Evolutionary conservation across 2,888 invertebrate genomes (phyloP).

Genomic region (Odontomyia ornata): DNA sequence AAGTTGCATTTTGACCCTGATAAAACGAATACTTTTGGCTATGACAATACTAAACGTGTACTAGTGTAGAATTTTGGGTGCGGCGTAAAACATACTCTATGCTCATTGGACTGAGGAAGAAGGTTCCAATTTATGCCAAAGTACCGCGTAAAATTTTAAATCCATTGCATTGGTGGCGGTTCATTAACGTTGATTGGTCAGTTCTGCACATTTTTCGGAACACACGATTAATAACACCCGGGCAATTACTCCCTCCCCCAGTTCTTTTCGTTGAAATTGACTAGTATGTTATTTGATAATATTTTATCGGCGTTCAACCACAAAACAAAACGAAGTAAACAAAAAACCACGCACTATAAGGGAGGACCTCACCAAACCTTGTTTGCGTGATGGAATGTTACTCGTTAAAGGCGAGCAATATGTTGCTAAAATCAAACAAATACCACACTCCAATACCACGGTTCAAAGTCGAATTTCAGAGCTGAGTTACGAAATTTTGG

Average conservation of each 20-base stretch:
- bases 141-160: slow-evolving; percentile 77
- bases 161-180: slow-evolving; percentile 67
- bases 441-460: no score
- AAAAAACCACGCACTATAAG: no score
- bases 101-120: slow-evolving; percentile 67
- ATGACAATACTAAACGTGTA: slow-evolving; percentile 61
- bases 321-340: no score
- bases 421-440: no score
- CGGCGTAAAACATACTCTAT: slow-evolving; percentile 55
- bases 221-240: slow-evolving; percentile 72
- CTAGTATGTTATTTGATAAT: slow-evolving; percentile 67
- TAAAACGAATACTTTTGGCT: slow-evolving; percentile 50
- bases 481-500: no score
- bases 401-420: no score
- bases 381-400: no score
- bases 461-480: no score
- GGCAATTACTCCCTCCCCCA: slow-evolving; percentile 69
- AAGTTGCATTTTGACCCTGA: slow-evolving; percentile 54
- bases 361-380: no score
- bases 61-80: slow-evolving; percentile 57
- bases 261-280: slow-evolving; percentile 68
- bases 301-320: no score
- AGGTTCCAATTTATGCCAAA: slow-evolving; percentile 68
- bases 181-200: slow-evolving; percentile 66
- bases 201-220: slow-evolving; percentile 68